These are phyloP conservation scores for Linnaemya tessellans DNA, from an alignment of 2,888 invertebrate genomes.

Conservation along the genomic window DNA sequence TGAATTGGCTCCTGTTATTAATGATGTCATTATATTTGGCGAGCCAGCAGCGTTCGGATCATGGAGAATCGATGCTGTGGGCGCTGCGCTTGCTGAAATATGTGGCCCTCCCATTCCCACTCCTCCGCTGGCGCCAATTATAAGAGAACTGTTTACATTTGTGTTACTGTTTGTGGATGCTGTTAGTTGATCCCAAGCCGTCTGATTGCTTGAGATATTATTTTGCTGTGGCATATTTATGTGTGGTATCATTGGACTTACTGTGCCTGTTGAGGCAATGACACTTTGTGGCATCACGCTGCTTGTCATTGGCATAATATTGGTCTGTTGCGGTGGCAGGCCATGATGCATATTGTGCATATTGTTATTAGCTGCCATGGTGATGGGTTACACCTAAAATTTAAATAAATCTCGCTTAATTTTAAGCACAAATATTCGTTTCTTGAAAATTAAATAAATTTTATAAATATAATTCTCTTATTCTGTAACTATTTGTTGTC, in stretches of 20 bases:
- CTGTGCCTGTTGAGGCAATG: constrained; percentile 78
- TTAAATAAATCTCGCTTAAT: not conserved
- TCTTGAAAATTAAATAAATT: too few relatives aligned
- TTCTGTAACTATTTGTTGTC: too few relatives aligned
- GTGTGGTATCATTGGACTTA: constrained; percentile 78
- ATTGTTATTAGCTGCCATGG: constrained; percentile 80
- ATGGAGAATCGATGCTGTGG: constrained; percentile 65
- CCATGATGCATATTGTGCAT: constrained; percentile 77
- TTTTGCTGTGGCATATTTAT: constrained; percentile 75
- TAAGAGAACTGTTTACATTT: constrained; percentile 71
- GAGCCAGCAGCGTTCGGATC: constrained; percentile 53
- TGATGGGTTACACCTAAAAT: constrained; percentile 21
- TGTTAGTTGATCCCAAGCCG: constrained; percentile 83
- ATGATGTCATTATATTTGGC: constrained; percentile 60
- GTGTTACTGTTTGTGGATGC: constrained; percentile 75
- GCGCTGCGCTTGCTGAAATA: constrained; percentile 69
- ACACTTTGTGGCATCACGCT: constrained; percentile 77
- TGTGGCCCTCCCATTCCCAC: constrained; percentile 47
- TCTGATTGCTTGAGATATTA: constrained; percentile 76
- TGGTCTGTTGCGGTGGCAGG: constrained; percentile 74
- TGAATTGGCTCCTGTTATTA: constrained; percentile 78
- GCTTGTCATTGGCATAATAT: constrained; percentile 62
- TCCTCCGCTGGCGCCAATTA: constrained; percentile 48
- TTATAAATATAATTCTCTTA: too few relatives aligned
- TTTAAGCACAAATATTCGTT: too few relatives aligned